phyloP scores from a whole-genome alignment of 1,140 invertebrate species.

The Drusus annulatus region DNA sequence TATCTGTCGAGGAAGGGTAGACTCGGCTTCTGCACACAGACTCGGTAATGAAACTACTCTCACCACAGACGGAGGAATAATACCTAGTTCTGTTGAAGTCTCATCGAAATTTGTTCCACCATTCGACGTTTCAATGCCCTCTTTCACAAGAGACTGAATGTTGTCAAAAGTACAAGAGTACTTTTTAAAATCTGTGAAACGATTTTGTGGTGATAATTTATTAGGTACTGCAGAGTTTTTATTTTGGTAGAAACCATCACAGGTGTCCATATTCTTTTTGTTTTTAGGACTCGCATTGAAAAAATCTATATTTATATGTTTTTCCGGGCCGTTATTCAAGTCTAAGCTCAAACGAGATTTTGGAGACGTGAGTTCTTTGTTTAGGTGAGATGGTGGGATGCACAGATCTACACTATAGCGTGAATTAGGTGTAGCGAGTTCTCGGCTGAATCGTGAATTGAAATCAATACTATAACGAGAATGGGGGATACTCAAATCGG shows the following conservation, averaged over 20 bases:
- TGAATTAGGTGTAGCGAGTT: conserved; percentile 74
- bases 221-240: conserved; percentile 66
- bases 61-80: conserved; percentile 74
- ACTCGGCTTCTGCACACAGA: conserved; percentile 72
- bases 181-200: conserved; percentile 76
- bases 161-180: conserved; percentile 86
- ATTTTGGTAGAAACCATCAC: conserved; percentile 61
- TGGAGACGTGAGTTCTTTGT: conserved; percentile 73
- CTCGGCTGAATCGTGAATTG: conserved; percentile 72
- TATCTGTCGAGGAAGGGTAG: conserved; percentile 64
- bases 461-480: conserved; percentile 73
- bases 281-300: conserved; percentile 70
- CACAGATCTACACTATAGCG: conserved; percentile 75
- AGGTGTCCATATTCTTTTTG: conserved; percentile 66
- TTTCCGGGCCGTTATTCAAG: conserved; percentile 72
- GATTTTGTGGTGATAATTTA: conserved; percentile 70
- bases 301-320: conserved; percentile 70
- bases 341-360: conserved; percentile 74
- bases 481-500: conserved; percentile 73
- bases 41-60: conserved; percentile 78
- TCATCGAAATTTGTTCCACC: conserved; percentile 67
- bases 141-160: conserved; percentile 81
- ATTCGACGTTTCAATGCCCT: conserved; percentile 73
- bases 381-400: conserved; percentile 70
- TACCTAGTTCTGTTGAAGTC: conserved; percentile 70